Conservation (phyloP, 2,113 vertebrate genomes). For the Hemiscyllium ocellatum region DNA sequence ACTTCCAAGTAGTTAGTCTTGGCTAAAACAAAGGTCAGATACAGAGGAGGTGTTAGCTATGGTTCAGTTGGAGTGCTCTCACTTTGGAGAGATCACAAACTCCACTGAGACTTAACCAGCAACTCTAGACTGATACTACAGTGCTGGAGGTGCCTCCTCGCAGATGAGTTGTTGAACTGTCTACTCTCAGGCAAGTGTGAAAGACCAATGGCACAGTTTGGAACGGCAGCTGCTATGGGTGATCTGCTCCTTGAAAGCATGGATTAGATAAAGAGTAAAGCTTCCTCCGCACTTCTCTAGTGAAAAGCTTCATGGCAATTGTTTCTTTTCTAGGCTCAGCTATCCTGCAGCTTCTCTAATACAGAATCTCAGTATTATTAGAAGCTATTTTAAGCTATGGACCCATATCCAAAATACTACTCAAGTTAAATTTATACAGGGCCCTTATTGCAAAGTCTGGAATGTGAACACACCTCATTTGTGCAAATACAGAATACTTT, state of each 20-base stretch:
- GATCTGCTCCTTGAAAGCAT: not conserved
- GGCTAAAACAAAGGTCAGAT: not conserved
- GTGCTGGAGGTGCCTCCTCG: not conserved
- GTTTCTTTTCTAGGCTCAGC: not conserved
- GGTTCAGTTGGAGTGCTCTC: not conserved
- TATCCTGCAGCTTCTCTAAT: not conserved
- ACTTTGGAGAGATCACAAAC: not conserved
- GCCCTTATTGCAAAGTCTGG: not conserved
- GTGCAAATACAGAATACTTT: not conserved
- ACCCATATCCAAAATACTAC: not conserved
- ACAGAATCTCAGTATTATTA: not conserved
- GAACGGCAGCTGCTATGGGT: not conserved
- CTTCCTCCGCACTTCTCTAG: not conserved
- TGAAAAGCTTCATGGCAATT: not conserved
- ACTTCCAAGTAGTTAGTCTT: not conserved
- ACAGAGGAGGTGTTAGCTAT: not conserved
- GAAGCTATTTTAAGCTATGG: not conserved
- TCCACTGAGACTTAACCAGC: not conserved
- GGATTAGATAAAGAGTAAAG: not conserved
- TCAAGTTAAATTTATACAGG: not conserved
- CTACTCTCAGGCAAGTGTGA: not conserved
- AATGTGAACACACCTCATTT: not conserved
- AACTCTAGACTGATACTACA: not conserved
- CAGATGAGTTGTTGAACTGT: not conserved
- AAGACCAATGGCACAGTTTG: not conserved